phyloP scores from a whole-genome alignment of 2,113 vertebrate genomes.

The Apaloderma vittatum region DNA sequence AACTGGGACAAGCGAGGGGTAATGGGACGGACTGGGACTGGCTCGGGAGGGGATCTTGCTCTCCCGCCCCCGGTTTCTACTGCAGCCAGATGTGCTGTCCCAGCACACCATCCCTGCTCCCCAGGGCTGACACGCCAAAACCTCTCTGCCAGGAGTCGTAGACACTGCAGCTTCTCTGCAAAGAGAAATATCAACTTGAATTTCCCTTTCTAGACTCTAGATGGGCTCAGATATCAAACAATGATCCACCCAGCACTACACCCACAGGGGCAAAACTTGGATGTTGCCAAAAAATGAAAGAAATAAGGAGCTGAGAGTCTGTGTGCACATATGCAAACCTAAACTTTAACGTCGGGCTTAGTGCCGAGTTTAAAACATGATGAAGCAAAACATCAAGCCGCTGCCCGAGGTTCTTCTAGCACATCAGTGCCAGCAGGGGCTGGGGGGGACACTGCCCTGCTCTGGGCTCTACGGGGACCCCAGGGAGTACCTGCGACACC shows the following conservation, averaged over 20 bases:
- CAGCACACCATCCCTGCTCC: not conserved
- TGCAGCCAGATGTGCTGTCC: not conserved
- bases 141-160: not conserved
- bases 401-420: not conserved
- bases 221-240: not conserved
- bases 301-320: not conserved
- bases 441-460: not conserved
- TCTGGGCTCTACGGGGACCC: rapidly evolving
- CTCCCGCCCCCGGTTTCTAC: not conserved
- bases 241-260: not conserved
- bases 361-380: not conserved
- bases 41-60: not conserved
- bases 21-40: too few species aligned
- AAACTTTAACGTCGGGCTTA: not conserved
- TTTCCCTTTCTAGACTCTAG: not conserved
- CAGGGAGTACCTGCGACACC: not conserved
- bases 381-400: not conserved
- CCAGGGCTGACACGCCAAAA: not conserved
- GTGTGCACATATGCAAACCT: not conserved
- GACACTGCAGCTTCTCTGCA: not conserved
- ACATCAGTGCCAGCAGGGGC: not conserved
- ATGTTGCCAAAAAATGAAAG: not conserved
- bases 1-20: too few species aligned
- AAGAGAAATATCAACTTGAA: not conserved
- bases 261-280: not conserved